Evolutionary conservation across 2,113 vertebrate species (phyloP).

Genomic region (Archilochus colubris): DNA sequence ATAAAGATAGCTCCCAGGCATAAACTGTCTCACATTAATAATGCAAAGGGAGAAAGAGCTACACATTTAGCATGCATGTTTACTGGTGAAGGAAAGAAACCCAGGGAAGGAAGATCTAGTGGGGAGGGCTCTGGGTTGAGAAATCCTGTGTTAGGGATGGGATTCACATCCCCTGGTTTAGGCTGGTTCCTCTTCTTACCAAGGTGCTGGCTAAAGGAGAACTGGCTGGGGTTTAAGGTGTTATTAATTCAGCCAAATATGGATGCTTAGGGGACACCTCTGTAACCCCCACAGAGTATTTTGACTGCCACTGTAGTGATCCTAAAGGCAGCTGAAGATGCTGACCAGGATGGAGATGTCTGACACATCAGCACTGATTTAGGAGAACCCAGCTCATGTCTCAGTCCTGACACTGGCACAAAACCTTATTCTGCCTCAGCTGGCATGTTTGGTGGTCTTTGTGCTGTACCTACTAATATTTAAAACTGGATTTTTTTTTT

Average conservation of each 20-base stretch:
- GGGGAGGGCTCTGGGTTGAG: neutral
- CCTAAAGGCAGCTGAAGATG: neutral
- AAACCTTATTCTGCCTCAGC: neutral
- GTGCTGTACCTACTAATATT: neutral
- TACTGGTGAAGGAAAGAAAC: neutral
- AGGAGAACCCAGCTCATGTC: neutral
- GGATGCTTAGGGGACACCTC: neutral
- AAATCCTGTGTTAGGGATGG: neutral
- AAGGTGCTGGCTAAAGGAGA: neutral
- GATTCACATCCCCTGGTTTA: rapidly evolving
- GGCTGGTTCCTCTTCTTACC: neutral
- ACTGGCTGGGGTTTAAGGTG: neutral
- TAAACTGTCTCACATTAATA: conserved; percentile 2
- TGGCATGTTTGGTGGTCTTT: neutral
- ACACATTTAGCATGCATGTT: neutral
- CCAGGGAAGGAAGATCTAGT: neutral
- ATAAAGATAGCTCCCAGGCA: conserved; percentile 55
- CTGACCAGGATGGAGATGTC: neutral
- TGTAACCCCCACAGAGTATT: neutral
- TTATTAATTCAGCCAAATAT: neutral
- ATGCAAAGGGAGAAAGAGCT: conserved; percentile 15
- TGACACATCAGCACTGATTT: neutral
- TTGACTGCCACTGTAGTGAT: neutral
- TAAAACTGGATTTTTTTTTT: neutral
- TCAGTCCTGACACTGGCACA: neutral